Evolutionary conservation across 2,797 vertebrate species (phyloP).

Genomic region (Malacoraja senta): DNA sequence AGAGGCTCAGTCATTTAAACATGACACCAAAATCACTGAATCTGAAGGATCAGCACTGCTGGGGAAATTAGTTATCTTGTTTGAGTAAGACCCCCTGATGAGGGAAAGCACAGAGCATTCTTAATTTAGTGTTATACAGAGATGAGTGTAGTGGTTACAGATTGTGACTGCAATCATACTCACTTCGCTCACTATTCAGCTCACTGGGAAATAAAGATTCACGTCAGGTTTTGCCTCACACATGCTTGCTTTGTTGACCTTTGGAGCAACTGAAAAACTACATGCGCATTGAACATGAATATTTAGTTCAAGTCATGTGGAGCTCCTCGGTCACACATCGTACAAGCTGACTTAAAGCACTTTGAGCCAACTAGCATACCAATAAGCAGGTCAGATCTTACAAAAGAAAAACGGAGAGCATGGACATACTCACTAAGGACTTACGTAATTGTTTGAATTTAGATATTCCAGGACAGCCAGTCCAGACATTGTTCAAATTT

Average conservation of each 20-base stretch:
- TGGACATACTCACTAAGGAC: too few relatives aligned
- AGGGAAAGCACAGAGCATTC: not conserved
- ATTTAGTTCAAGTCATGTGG: not conserved
- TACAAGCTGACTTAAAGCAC: not conserved
- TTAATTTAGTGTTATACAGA: constrained; percentile 20
- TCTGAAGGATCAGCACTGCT: not conserved
- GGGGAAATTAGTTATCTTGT: not conserved
- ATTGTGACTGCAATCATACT: constrained; percentile 4
- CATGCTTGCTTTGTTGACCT: not conserved
- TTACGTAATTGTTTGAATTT: too few relatives aligned
- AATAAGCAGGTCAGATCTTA: not conserved
- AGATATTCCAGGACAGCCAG: too few relatives aligned
- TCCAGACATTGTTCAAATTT: too few relatives aligned
- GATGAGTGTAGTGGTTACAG: constrained; percentile 4
- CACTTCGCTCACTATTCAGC: not conserved
- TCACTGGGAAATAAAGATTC: constrained; percentile 5
- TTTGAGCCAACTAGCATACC: not conserved
- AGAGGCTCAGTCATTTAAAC: too few relatives aligned
- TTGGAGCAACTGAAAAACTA: not conserved
- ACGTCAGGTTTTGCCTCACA: not conserved
- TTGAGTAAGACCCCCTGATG: not conserved
- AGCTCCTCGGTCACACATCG: not conserved
- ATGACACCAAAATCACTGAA: not conserved
- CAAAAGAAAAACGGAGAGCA: not conserved
- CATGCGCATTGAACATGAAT: not conserved